Percentiles rank a stretch among this genome's conserved stretches.
These are phyloP conservation scores for Montipora foliosa DNA, from an alignment of 64 coral and sea anemone genomes.

Conservation along the genomic window DNA sequence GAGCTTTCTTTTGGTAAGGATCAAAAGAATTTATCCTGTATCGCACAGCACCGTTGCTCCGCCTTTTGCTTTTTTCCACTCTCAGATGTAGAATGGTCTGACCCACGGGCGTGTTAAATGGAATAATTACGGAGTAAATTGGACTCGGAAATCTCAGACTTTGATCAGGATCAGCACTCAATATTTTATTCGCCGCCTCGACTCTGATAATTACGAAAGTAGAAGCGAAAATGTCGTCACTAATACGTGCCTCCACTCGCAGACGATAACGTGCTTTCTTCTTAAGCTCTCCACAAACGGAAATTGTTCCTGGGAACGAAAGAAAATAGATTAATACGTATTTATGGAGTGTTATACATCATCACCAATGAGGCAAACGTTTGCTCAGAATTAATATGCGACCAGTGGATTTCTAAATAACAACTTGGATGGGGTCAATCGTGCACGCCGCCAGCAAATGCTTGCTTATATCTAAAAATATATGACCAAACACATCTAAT, in stretches of 20 bases:
- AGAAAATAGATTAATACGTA: background rate
- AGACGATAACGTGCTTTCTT: conserved; percentile 52
- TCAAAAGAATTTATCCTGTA: conserved; percentile 46
- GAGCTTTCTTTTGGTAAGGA: background rate
- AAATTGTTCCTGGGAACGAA: conserved; percentile 6
- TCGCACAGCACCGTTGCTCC: background rate
- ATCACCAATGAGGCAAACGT: too few species aligned
- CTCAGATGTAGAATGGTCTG: conserved; percentile 62
- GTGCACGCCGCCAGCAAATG: too few species aligned
- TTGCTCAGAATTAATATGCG: too few species aligned
- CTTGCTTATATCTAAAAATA: too few species aligned
- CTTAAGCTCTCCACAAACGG: conserved; percentile 4
- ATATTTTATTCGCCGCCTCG: background rate
- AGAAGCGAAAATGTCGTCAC: conserved; percentile 13
- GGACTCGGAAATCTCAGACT: conserved; percentile 44
- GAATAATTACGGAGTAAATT: conserved; percentile 66
- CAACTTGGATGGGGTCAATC: too few species aligned
- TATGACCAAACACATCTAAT: too few species aligned
- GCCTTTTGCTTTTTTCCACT: conserved; percentile 21
- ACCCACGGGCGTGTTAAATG: conserved; percentile 44
- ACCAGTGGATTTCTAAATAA: too few species aligned
- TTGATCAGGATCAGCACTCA: background rate
- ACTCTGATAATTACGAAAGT: conserved; percentile 35
- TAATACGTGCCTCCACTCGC: conserved; percentile 49
- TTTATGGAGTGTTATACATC: too few species aligned